Evolutionary conservation across 1,140 invertebrate genomes (phyloP).

Genomic region (Mylabris phalerata): DNA sequence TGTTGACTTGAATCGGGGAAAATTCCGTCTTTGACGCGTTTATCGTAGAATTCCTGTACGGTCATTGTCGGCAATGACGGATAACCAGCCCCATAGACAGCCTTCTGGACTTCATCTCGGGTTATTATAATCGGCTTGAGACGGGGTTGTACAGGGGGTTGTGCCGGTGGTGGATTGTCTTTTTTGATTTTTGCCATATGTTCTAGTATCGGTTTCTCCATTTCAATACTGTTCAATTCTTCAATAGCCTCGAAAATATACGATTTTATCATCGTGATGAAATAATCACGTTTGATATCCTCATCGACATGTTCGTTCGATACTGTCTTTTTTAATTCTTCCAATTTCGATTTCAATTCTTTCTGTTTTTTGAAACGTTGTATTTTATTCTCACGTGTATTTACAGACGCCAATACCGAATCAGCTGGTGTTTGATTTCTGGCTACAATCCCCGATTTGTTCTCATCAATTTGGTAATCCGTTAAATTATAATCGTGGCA

Average conservation of each 20-base stretch:
- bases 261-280: slow-evolving; percentile 67
- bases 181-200: slow-evolving; percentile 55
- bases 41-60: slow-evolving; percentile 92
- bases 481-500: slow-evolving; percentile 71
- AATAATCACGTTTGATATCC: slow-evolving; percentile 75
- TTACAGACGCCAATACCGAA: slow-evolving; percentile 42
- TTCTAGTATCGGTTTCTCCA: slow-evolving; percentile 67
- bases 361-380: slow-evolving; percentile 72
- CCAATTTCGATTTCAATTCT: slow-evolving; percentile 64
- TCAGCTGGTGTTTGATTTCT: slow-evolving; percentile 32
- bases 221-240: slow-evolving; percentile 65
- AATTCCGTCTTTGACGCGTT: slow-evolving; percentile 73
- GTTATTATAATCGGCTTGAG: slow-evolving; percentile 92
- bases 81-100: slow-evolving; percentile 91
- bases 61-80: slow-evolving; percentile 86
- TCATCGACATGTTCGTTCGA: slow-evolving; percentile 65
- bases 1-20: slow-evolving; percentile 41
- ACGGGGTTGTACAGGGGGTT: slow-evolving; percentile 37
- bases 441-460: slow-evolving; percentile 4
- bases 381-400: slow-evolving; percentile 65
- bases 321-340: slow-evolving; percentile 56
- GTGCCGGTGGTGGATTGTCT: slow-evolving; percentile 38
- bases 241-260: slow-evolving; percentile 70
- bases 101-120: slow-evolving; percentile 79
- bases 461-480: slow-evolving; percentile 42